Base-by-base conservation (phyloP, 1,140 invertebrate genomes). In the Brachionus rotundiformis region DNA sequence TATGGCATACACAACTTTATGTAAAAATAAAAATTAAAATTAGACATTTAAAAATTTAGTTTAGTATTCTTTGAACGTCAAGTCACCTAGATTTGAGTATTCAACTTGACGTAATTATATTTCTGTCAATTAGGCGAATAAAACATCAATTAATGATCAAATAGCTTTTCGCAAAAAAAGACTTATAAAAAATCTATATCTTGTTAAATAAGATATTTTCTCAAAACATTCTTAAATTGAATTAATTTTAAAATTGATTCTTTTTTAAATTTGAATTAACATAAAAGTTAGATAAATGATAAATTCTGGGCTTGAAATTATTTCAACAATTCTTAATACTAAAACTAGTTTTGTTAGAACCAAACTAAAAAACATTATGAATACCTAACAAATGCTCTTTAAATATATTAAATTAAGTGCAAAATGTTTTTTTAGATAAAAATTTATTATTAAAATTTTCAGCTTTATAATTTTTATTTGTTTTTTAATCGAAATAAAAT, bases 11-110 rank as follows among this genome's bases (percentile, higher is more conserved):
- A 54, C n/a, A 39, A 39, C 36, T 11, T 39, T 2, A 54, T 19
- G 19, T 19, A 54, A 54, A 54, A 54, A 49, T 19, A 54, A 39
- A 39, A 39, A 5, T 54, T 54, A 19, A 54, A 54, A 54, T 54
- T 54, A 54, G 47, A 54, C 47, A 54, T 54, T 54, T 54, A 54
- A 54, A 54, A n/a, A n/a, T n/a, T n/a, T n/a, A n/a, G n/a, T 54
- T 1, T 54, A 16, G 19, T 7, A 19, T 54, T 54, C 47, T 54
- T 19, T n/a, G n/a, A n/a, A 25, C 47, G 23, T 54, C 23, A 54
- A 54, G 23, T 54, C 19, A 54, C 19, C 47, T 54, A 19, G 19
- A 54, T 19, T 54, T 54, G n/a, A 54, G 47, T 54, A 23, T 6
- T 54, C 6, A 19, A 0, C 16, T 54, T 19, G 47, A 19, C 23